Evolutionary conservation across 2,113 vertebrate species (phyloP), one percentile per base, ranked within the genome.

Genomic region (Lophochroa leadbeateri): DNA sequence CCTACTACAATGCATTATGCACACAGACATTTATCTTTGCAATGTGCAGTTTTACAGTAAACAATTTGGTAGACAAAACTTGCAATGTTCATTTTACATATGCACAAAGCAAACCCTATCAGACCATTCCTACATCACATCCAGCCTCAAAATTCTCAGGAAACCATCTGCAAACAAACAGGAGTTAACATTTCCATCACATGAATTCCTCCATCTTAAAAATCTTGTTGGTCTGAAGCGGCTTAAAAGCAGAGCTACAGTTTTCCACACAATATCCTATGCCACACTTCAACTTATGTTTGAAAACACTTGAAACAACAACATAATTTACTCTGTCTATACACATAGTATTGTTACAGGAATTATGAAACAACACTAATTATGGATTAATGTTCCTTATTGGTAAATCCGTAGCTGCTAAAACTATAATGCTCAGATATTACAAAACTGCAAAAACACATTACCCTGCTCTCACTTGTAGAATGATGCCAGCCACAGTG

Each of bases 1-100:
- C 8, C n/a, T 43, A 16, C 25, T 33, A 5, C 20, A 46, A 5
- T 2, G 17, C 8, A 16, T 44, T 24, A 33, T 0, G 69, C 39
- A 64, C 24, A 16, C 12, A 61, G 39, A 11, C 31, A n/a, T 46
- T 16, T 43, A 10, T 6, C 6, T 20, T 4, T 55, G 39, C 24
- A 31, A 3, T 3, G 25, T 19, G 43, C 16, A 68, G 27, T n/a
- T 86, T 20, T 27, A 47, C n/a, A 52, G 37, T 0, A 58, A 43
- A 3, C 10, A 28, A 13, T 18, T 71, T 28, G 28, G 7, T 2
- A 63, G 33, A 44, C 35, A 43, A 12, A 67, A 49, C 11, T 83
- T n/a, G 4, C n/a, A 10, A 1, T 0, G 1, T 39, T 60, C 17
- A 1, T 44, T 17, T 63, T 43, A 41, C 10, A 20, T 7, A 11